Percentiles rank a stretch among this genome's conserved stretches.
These are phyloP conservation scores for Abscondita cerata DNA, from an alignment of 2,888 invertebrate species.

Conservation along the genomic window DNA sequence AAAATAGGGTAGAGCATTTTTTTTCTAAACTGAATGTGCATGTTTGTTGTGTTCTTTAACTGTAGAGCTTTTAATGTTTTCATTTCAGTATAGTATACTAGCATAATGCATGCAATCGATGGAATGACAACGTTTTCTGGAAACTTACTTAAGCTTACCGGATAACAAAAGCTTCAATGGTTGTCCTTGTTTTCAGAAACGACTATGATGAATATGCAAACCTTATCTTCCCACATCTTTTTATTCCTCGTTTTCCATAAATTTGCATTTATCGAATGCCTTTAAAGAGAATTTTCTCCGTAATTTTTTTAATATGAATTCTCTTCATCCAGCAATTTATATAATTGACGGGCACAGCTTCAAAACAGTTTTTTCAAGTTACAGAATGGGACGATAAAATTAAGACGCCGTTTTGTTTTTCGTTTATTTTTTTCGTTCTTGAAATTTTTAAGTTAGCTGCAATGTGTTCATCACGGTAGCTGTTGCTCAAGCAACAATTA, in stretches of 20 bases:
- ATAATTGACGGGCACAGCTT: slow-evolving; percentile 23
- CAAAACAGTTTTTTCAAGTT: slow-evolving; percentile 9
- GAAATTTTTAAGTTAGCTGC: slow-evolving; percentile 23
- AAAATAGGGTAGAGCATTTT: no score
- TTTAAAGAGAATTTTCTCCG: slow-evolving; percentile 26
- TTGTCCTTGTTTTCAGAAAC: slow-evolving; percentile 35
- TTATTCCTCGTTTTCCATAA: slow-evolving; percentile 32
- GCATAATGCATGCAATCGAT: slow-evolving; percentile 1
- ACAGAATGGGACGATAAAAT: slow-evolving; percentile 26
- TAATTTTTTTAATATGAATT: slow-evolving; percentile 26
- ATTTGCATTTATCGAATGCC: slow-evolving; percentile 31
- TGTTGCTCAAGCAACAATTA: slow-evolving; percentile 7
- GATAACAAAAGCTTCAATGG: slow-evolving; percentile 22
- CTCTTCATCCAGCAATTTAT: slow-evolving; percentile 17
- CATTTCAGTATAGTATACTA: not conserved
- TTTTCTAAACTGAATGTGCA: not conserved
- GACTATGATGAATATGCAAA: slow-evolving; percentile 36
- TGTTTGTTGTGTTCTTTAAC: slow-evolving; percentile 1
- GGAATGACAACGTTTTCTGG: not conserved
- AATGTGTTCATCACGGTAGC: slow-evolving; percentile 30
- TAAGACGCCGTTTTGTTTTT: slow-evolving; percentile 17
- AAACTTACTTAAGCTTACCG: not conserved
- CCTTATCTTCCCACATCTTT: slow-evolving; percentile 23
- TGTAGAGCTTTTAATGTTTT: not conserved
- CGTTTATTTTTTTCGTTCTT: slow-evolving; percentile 16